Evolutionary conservation across 2,888 invertebrate genomes (phyloP).

Genomic region (Prostheceraeus crozeri): DNA sequence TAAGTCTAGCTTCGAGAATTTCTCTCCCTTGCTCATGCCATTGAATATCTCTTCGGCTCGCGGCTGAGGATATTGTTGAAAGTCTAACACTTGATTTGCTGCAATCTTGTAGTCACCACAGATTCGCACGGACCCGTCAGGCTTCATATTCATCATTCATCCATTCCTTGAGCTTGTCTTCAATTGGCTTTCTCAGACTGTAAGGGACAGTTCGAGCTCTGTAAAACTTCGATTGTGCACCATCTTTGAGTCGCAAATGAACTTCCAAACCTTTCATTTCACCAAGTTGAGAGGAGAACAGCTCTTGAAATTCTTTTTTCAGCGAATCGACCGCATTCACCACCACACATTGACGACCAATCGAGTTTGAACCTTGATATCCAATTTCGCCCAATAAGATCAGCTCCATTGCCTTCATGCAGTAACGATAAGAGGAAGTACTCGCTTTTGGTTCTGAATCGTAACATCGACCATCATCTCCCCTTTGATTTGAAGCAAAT

Average conservation of each 20-base stretch:
- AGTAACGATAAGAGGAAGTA: too few relatives aligned
- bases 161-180: conserved; percentile 34
- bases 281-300: too few relatives aligned
- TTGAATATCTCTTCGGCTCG: conserved; percentile 8
- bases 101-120: conserved; percentile 10
- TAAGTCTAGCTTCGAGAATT: conserved; percentile 16
- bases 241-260: conserved; percentile 30
- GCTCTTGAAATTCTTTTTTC: too few relatives aligned
- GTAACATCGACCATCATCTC: too few relatives aligned
- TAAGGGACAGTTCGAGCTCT: conserved; percentile 28
- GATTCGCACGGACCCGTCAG: conserved; percentile 2
- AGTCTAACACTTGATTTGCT: conserved; percentile 8
- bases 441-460: too few relatives aligned
- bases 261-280: too few relatives aligned
- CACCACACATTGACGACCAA: too few relatives aligned
- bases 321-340: too few relatives aligned
- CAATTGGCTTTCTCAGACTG: conserved; percentile 34
- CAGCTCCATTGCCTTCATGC: too few relatives aligned
- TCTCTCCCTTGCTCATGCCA: not conserved
- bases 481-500: too few relatives aligned
- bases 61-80: conserved; percentile 4
- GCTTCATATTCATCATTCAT: too few relatives aligned
- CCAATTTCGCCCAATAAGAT: conserved; percentile 29
- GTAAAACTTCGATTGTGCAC: conserved; percentile 33
- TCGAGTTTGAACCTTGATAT: conserved; percentile 9